A percentile compares a stretch with the other conserved stretches of the same genome.
These are phyloP conservation scores for Calliphora vicina DNA, from an alignment of 1,140 invertebrate species.

Conservation along the genomic window DNA sequence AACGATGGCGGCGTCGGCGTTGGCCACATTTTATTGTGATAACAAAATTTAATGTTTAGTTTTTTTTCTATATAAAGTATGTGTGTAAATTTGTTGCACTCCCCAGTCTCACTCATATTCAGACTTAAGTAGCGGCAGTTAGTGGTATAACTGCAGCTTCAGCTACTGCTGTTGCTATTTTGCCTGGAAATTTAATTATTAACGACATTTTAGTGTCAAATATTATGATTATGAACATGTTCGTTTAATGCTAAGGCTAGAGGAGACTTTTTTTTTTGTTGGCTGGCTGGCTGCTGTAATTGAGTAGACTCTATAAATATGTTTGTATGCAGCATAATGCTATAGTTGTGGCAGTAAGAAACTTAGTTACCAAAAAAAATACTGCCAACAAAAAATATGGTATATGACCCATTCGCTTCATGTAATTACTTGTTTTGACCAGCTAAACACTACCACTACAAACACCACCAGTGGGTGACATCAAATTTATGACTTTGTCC, in stretches of 20 bases:
- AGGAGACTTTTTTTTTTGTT: neutral
- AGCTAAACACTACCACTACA: neutral
- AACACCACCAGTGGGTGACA: constrained; percentile 32
- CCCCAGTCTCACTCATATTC: neutral
- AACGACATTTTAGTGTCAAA: constrained; percentile 42
- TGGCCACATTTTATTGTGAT: constrained; percentile 21
- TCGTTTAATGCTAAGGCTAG: neutral
- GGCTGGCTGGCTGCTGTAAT: too few relatives aligned
- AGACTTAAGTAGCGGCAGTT: constrained; percentile 44
- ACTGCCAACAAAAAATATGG: neutral
- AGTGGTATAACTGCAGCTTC: neutral
- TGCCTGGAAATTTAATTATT: constrained; percentile 37
- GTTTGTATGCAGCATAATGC: neutral
- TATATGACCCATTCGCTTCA: constrained; percentile 26
- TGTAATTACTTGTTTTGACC: constrained; percentile 34
- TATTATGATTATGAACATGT: constrained; percentile 38
- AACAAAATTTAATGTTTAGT: constrained; percentile 33
- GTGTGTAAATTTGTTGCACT: neutral
- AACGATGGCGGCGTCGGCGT: neutral
- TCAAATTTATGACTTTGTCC: constrained; percentile 33
- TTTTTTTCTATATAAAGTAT: neutral
- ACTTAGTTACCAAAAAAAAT: too few relatives aligned
- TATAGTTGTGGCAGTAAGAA: too few relatives aligned
- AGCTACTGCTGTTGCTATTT: constrained; percentile 4
- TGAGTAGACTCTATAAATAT: neutral